Conservation (phyloP, 2,888 invertebrate genomes). For the Myopa tessellatipennis region DNA sequence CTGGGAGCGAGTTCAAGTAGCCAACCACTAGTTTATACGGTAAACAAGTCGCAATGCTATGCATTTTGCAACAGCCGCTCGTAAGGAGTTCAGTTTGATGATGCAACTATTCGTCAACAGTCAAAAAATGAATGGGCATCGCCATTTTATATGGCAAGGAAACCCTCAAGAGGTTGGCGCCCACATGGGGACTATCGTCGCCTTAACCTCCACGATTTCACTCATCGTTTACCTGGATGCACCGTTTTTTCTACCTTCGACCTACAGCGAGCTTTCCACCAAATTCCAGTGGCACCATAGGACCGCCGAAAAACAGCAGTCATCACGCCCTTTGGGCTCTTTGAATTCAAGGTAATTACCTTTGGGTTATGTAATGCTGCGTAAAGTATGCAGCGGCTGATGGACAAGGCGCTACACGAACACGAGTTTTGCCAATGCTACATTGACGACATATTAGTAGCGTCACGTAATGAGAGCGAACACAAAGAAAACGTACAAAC, state of each 20-base stretch:
- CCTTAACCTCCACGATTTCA: not conserved
- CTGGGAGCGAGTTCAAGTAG: not conserved
- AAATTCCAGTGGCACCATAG: constrained; percentile 36
- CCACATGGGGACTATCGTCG: constrained; percentile 51
- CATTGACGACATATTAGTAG: constrained; percentile 43
- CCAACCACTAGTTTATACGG: constrained; percentile 6
- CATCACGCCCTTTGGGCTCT: constrained; percentile 51
- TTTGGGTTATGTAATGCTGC: constrained; percentile 60
- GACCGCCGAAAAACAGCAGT: constrained; percentile 37
- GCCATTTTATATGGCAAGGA: constrained; percentile 57
- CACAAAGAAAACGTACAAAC: constrained; percentile 20
- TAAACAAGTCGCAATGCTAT: not conserved
- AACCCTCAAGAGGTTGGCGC: constrained; percentile 50
- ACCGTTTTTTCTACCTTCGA: constrained; percentile 52
- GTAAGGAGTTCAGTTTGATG: constrained; percentile 38
- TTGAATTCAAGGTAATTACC: constrained; percentile 53
- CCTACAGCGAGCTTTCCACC: constrained; percentile 51
- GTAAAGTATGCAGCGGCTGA: constrained; percentile 59
- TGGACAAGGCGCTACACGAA: constrained; percentile 51
- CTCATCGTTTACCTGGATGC: constrained; percentile 38
- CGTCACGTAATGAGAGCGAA: constrained; percentile 13
- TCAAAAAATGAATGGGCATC: constrained; percentile 63
- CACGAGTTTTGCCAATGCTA: constrained; percentile 49
- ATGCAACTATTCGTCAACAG: constrained; percentile 61
- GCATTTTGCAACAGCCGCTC: constrained; percentile 34